phyloP scores from a whole-genome alignment of 2,797 vertebrate species.

The Ptychadena robeensis region DNA sequence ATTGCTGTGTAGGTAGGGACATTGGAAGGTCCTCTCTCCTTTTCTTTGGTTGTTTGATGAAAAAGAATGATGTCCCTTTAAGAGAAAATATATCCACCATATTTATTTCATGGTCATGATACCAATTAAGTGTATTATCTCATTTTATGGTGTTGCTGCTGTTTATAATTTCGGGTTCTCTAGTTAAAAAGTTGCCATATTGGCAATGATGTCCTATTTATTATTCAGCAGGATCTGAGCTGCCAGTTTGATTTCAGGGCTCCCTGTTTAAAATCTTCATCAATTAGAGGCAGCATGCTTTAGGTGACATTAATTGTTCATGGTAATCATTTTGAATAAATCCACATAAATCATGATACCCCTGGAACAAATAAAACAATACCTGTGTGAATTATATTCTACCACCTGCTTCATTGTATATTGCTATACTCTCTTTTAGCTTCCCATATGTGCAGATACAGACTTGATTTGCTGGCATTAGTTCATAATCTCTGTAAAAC shows the following conservation, averaged over 20 bases:
- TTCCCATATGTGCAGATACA: background rate
- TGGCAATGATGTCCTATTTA: constrained; percentile 35
- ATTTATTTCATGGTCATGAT: too few relatives aligned
- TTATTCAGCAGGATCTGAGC: constrained; percentile 52
- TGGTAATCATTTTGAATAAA: constrained; percentile 80
- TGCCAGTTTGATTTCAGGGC: constrained; percentile 79
- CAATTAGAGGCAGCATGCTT: constrained; percentile 72
- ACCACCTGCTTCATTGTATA: constrained; percentile 20
- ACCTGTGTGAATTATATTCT: constrained; percentile 65
- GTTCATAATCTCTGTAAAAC: background rate
- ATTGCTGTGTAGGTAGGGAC: too few relatives aligned
- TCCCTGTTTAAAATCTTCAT: constrained; percentile 79
- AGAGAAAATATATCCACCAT: too few relatives aligned
- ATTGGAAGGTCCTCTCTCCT: too few relatives aligned
- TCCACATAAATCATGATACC: constrained; percentile 72
- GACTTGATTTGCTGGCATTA: background rate
- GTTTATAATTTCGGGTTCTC: background rate
- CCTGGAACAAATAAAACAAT: constrained; percentile 66
- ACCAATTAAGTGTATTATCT: background rate
- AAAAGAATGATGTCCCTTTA: too few relatives aligned
- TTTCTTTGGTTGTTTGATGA: too few relatives aligned
- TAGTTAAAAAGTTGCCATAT: background rate
- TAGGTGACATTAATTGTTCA: constrained; percentile 73
- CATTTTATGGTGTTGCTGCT: background rate
- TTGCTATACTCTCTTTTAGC: background rate